phyloP scores from a whole-genome alignment of 2,888 invertebrate species.

The Cordilura impudica region DNA sequence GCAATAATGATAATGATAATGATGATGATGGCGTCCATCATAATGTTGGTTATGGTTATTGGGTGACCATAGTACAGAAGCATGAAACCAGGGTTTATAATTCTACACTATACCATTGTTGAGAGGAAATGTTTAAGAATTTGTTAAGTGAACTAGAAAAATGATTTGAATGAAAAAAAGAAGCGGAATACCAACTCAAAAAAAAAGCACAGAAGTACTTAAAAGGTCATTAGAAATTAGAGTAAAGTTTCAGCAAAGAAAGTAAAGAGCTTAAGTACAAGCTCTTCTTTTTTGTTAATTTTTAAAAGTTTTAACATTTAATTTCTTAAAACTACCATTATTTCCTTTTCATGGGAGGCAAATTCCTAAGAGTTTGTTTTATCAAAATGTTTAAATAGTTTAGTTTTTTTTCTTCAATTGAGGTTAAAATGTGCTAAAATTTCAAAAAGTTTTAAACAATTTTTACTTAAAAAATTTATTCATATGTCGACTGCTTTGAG shows the following conservation, averaged over 20 bases:
- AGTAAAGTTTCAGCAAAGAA: slow-evolving; percentile 28
- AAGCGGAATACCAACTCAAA: too few species aligned
- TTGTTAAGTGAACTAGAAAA: slow-evolving; percentile 54
- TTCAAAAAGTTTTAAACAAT: neutral
- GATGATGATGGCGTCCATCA: slow-evolving; percentile 27
- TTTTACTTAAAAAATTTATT: neutral
- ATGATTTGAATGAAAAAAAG: slow-evolving; percentile 28
- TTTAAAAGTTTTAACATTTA: neutral
- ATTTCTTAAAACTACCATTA: too few species aligned
- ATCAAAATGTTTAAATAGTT: neutral
- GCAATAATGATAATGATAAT: slow-evolving; percentile 36
- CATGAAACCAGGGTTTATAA: neutral
- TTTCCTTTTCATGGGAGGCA: too few species aligned
- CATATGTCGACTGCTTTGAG: neutral
- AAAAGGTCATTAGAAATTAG: slow-evolving; percentile 60
- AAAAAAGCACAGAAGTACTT: slow-evolving; percentile 28
- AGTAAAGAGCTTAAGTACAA: slow-evolving; percentile 17
- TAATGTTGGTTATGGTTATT: slow-evolving; percentile 37
- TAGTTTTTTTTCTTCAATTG: neutral
- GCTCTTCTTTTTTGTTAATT: neutral
- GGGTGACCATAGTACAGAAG: slow-evolving; percentile 7
- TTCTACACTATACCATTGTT: slow-evolving; percentile 22
- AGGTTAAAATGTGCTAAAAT: neutral
- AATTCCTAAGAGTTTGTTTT: too few species aligned
- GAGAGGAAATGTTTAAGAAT: slow-evolving; percentile 53